Conservation (phyloP, 1,140 invertebrate genomes). For the Probaryconus sp. region DNA sequence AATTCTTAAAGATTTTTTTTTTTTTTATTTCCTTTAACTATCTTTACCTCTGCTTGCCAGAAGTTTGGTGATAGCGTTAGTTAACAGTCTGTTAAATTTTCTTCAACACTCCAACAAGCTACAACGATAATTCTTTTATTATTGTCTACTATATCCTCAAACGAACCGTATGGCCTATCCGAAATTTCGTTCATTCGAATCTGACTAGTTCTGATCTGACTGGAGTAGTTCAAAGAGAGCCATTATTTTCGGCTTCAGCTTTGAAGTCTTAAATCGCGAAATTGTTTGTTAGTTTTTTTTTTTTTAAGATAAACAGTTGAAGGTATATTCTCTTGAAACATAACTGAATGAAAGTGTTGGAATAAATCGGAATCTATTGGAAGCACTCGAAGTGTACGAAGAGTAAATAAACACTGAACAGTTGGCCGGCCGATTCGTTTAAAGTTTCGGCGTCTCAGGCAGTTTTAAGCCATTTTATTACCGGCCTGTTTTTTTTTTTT, state of each 20-base stretch:
- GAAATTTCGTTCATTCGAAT: conserved; percentile 8
- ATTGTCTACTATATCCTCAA: conserved; percentile 40
- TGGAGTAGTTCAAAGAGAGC: no score
- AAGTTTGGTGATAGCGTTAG: not conserved
- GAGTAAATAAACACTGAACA: conserved; percentile 13
- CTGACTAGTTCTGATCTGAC: not conserved
- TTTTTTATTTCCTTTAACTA: no score
- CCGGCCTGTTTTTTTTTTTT: no score
- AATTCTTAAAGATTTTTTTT: no score
- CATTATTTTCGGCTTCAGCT: no score
- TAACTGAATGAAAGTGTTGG: conserved; percentile 23
- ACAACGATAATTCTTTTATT: conserved; percentile 52
- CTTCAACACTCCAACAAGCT: conserved; percentile 47
- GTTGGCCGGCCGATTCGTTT: conserved; percentile 3
- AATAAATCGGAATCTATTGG: conserved; percentile 30
- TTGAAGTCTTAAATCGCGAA: no score
- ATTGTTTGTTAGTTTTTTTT: no score
- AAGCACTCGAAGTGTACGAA: conserved; percentile 49
- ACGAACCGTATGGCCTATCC: not conserved
- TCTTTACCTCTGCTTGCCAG: not conserved
- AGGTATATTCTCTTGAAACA: conserved; percentile 1
- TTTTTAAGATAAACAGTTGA: no score
- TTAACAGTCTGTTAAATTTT: conserved; percentile 51
- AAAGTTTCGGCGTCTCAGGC: no score
- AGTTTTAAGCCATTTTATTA: conserved; percentile 36